Base-by-base conservation (phyloP, 1,140 invertebrate genomes). In the Teleogryllus occipitalis region DNA sequence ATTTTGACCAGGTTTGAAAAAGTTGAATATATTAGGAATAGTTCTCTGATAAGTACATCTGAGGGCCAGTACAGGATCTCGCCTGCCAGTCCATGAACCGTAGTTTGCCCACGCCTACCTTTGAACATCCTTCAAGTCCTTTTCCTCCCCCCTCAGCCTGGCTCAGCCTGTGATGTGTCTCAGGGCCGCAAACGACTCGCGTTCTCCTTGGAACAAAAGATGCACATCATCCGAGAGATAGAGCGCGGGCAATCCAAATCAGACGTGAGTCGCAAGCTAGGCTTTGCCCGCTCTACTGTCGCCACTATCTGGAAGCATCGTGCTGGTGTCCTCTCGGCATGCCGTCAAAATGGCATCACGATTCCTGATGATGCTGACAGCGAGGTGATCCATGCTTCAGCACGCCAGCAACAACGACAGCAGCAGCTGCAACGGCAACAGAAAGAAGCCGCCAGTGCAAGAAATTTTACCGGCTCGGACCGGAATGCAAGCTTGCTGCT, bases 181-280 rank as follows among this genome's bases (percentile, higher is more conserved):
- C 87, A 90, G 89, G 89, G 89, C 86, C 88, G 89, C 83, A 89
- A 89, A 86, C 87, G 89, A 85, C 88, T 90, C 82, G 89, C 89
- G 82, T 89, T 90, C 87, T 89, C 88, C 83, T 87, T 89, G 85
- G 89, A 90, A 87, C 88, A 90, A 87, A 90, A 90, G 87, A 89
- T 89, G 87, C 88, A 89, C 86, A 89, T 89, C 84, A 89, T 90
- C 85, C 88, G 88, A 84, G 89, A 90, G 86, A 89, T 89, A 82
- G 88, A 89, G 84, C 86, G 87, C 77, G 88, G 88, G 75, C 89
- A 89, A 85, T 89, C 87, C 85, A 89, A 90, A 85, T 89, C 88
- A 82, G 88, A 90, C 84, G 89, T 89, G 80, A 89, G 88, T 82
- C 85, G 88, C 72, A 88, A 88, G 82, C 86, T 90, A 81, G 89